These are phyloP conservation scores for Bicyclus anynana DNA, from an alignment of 1,140 invertebrate species.

Conservation along the genomic window DNA sequence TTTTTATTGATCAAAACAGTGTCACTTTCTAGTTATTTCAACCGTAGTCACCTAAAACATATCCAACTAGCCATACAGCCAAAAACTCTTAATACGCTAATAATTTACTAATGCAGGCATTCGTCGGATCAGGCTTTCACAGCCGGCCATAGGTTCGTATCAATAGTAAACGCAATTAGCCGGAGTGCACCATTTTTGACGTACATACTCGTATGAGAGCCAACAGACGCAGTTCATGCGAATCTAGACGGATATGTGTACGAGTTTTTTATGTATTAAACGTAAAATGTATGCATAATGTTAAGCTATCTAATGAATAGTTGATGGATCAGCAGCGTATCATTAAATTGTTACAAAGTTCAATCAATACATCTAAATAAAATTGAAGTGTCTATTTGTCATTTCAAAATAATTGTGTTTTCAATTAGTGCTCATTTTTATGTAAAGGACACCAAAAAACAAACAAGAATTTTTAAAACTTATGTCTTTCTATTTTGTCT, in stretches of 20 bases:
- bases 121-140: slow-evolving; percentile 32
- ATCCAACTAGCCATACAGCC: not conserved
- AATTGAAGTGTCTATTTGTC: no score
- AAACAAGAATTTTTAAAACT: no score
- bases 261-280: not conserved
- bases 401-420: no score
- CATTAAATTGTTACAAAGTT: no score
- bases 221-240: slow-evolving; percentile 34
- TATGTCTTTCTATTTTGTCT: no score
- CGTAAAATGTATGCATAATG: not conserved
- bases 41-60: no score
- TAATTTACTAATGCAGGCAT: slow-evolving; percentile 45
- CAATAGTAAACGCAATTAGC: slow-evolving; percentile 73
- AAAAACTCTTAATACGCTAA: slow-evolving; percentile 38
- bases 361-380: no score
- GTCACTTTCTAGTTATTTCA: no score
- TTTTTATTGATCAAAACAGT: no score
- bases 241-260: slow-evolving; percentile 34
- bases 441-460: no score
- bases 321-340: no score
- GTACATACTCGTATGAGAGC: slow-evolving; percentile 53
- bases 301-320: not conserved
- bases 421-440: no score
- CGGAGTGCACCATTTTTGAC: slow-evolving; percentile 74
- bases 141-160: slow-evolving; percentile 45